Percentiles rank a stretch among this genome's conserved stretches.
phyloP scores from a whole-genome alignment of 2,113 vertebrate genomes.

The Brachyistius frenatus region DNA sequence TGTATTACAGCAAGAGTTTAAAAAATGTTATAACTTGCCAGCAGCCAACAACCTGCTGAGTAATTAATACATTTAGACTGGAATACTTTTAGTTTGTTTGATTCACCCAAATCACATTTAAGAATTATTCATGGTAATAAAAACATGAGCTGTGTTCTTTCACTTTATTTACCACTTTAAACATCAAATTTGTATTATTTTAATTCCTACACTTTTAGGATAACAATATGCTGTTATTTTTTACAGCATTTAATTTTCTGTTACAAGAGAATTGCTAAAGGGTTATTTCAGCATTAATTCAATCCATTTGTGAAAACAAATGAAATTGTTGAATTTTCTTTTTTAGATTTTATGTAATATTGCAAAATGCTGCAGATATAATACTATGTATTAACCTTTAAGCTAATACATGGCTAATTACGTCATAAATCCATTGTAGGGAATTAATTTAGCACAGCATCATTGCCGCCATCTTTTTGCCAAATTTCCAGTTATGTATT shows the following conservation, averaged over 20 bases:
- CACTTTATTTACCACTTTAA: not conserved
- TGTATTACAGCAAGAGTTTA: constrained; percentile 4
- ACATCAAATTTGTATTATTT: too few relatives aligned
- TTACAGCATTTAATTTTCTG: not conserved
- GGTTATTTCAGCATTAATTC: not conserved
- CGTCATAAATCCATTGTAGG: not conserved
- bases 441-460: not conserved
- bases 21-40: not conserved
- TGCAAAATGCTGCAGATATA: not conserved
- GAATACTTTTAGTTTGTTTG: too few relatives aligned
- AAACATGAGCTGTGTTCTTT: not conserved
- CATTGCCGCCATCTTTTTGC: not conserved
- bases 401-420: not conserved
- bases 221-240: not conserved
- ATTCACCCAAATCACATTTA: too few relatives aligned
- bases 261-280: too few relatives aligned
- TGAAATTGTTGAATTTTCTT: not conserved
- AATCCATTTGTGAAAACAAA: not conserved
- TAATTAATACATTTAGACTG: not conserved
- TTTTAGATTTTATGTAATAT: not conserved
- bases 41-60: constrained; percentile 8
- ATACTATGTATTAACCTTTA: not conserved
- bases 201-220: not conserved
- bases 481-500: constrained; percentile 6
- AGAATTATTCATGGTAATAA: not conserved